Conservation (phyloP, 2,797 vertebrate species). For the Sciurus carolinensis region DNA sequence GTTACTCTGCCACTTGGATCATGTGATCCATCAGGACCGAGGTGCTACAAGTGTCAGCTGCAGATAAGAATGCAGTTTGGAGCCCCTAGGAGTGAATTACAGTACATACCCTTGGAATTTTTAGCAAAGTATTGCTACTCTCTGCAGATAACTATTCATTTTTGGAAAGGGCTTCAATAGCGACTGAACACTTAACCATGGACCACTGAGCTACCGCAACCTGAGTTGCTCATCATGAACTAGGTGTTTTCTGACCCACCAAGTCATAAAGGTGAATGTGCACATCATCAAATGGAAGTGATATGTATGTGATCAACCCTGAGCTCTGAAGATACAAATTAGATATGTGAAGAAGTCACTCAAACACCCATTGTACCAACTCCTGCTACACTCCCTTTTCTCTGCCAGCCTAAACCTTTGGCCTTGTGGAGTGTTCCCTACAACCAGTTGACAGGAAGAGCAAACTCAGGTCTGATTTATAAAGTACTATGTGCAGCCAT, state of each 20-base stretch:
- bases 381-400: neutral
- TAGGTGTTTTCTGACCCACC: neutral
- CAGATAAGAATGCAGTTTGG: neutral
- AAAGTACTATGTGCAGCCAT: neutral
- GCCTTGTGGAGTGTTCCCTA: neutral
- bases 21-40: neutral
- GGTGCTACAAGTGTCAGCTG: neutral
- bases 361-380: neutral
- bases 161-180: neutral
- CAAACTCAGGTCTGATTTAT: neutral
- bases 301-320: no score
- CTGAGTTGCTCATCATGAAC: neutral
- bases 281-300: no score
- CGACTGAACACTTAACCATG: neutral
- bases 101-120: neutral
- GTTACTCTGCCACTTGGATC: neutral
- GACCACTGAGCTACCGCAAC: neutral
- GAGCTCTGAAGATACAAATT: neutral
- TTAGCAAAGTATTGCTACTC: neutral
- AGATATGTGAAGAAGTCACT: no score
- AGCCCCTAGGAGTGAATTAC: neutral
- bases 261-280: no score
- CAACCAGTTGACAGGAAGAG: neutral
- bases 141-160: neutral
- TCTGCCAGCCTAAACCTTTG: neutral